Evolutionary conservation across 2,797 vertebrate species (phyloP), one percentile per base, ranked within the genome.

Genomic region (Cynodonichthys magdalenae): DNA sequence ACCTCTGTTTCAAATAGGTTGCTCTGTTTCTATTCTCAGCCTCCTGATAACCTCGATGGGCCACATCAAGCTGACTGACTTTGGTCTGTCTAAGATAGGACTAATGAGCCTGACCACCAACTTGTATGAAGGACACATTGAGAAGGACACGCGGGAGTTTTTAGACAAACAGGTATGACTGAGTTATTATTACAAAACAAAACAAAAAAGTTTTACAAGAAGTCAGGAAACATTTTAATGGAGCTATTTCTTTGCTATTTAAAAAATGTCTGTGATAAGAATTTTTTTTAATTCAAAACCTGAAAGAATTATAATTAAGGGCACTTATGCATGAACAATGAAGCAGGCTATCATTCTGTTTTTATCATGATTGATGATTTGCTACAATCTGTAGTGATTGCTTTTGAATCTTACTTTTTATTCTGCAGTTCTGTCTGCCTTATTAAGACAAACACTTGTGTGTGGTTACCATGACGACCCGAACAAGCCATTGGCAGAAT

Each of bases 91-190:
- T 5, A 97, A 96, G 84, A 96, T 97, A 90, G 96, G 96, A 8
- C 94, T 97, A 41, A 97, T 97, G 96, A 97, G 95, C 69, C 92
- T 95, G 46, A 97, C 96, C 69, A 97, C 96, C 58, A 97, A 97
- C 77, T 72, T 97, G 24, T 97, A 97, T 0, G 96, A 97, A 67
- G 96, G 95, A 52, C 96, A 97, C 87, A 95, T 97, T 1, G 96
- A 97, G 85, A 96, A 96, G 67, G 96, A 97, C 2, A 95, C 95
- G 1, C 88, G 96, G 2, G 96, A 97, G 77, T 97, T 97, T 85
- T 75, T 96, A 62, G 96, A 97, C 74, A 97, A 97, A 81, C 96
- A 97, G 95, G 95, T 96, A 70, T 2, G 54, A 18, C 15, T 7
- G 15, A 36, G 34, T 7, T 1, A 12, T 36, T 12, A 7, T 36